Conservation (phyloP, 2,797 vertebrate genomes). For the Clarias fuscus region DNA sequence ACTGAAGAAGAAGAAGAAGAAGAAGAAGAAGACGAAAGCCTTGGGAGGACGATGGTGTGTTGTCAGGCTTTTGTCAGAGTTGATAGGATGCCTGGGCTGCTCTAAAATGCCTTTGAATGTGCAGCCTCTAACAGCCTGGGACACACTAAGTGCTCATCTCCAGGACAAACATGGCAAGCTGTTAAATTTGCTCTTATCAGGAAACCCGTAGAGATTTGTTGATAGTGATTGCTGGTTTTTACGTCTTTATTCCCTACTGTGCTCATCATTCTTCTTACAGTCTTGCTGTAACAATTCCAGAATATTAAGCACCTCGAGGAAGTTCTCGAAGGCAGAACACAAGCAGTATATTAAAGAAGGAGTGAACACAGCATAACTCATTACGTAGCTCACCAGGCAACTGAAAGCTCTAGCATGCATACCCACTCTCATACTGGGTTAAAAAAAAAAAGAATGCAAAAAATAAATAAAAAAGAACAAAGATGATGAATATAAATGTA, state of each 20-base stretch:
- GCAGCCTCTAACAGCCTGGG: neutral
- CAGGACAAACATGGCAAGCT: slow-evolving; percentile 10
- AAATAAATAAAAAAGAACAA: neutral
- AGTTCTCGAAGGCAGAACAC: neutral
- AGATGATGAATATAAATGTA: neutral
- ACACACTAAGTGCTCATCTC: neutral
- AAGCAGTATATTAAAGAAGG: neutral
- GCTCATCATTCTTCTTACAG: neutral
- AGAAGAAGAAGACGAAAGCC: neutral
- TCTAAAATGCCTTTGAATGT: neutral
- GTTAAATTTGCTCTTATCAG: slow-evolving; percentile 13
- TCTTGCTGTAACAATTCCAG: neutral
- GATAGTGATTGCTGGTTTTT: neutral
- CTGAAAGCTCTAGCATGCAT: neutral
- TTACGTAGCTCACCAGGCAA: neutral
- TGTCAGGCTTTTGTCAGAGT: neutral
- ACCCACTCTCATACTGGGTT: neutral
- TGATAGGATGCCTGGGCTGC: neutral
- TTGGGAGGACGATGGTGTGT: neutral
- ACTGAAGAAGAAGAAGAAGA: neutral
- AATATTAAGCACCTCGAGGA: slow-evolving; percentile 5
- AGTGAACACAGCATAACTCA: neutral
- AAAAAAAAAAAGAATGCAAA: neutral
- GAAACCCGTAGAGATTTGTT: neutral
- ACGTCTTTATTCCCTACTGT: neutral